Evolutionary conservation across 2,888 invertebrate species (phyloP).

Genomic region (Phorcus lineatus): DNA sequence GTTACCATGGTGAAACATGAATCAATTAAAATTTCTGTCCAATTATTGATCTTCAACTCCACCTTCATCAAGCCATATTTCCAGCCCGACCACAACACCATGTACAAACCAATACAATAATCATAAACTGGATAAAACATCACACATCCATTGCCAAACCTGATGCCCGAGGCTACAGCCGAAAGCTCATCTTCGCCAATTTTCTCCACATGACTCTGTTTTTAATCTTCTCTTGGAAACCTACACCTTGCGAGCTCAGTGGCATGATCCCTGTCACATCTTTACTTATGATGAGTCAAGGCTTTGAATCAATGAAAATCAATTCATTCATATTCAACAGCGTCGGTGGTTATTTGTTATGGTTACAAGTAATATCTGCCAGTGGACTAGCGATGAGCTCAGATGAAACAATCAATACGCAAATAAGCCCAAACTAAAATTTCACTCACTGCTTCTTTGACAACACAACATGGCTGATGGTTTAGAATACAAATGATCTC

Average conservation of each 20-base stretch:
- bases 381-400: not conserved
- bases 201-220: too few relatives aligned
- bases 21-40: conserved; percentile 13
- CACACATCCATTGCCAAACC: too few relatives aligned
- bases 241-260: too few relatives aligned
- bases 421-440: not conserved
- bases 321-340: conserved; percentile 5
- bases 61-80: not conserved
- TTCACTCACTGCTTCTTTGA: not conserved
- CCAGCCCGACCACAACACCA: not conserved
- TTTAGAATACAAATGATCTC: too few relatives aligned
- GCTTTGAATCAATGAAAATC: conserved; percentile 1
- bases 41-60: not conserved
- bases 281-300: not conserved
- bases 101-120: not conserved
- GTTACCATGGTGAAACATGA: conserved; percentile 4
- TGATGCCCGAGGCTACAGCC: too few relatives aligned
- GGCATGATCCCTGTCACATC: not conserved
- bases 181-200: too few relatives aligned
- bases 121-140: not conserved
- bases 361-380: not conserved
- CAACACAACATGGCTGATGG: not conserved
- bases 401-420: not conserved
- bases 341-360: not conserved
- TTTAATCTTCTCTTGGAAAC: too few relatives aligned